A percentile compares a stretch with the other conserved stretches of the same genome.
phyloP scores from a whole-genome alignment of 2,797 vertebrate genomes.

The Clarias pachynema region DNA sequence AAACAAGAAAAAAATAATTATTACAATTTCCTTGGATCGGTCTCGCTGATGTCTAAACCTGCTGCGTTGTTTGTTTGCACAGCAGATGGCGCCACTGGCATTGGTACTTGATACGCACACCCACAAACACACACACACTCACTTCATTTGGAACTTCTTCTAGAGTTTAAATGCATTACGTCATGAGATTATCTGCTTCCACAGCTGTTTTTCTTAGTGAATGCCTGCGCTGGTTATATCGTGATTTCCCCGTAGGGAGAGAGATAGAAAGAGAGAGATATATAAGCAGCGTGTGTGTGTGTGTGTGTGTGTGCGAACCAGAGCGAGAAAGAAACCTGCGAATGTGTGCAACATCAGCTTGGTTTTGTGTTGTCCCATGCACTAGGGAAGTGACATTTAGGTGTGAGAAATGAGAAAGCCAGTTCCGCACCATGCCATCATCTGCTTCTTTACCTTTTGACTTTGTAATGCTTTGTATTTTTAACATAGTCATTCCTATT shows the following conservation, averaged over 20 bases:
- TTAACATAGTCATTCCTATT: background rate
- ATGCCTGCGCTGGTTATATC: conserved; percentile 34
- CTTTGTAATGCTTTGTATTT: background rate
- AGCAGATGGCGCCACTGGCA: conserved; percentile 50
- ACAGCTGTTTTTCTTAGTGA: conserved; percentile 32
- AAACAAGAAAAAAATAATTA: background rate
- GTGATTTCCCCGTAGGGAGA: conserved; percentile 32
- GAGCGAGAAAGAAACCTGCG: background rate
- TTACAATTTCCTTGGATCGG: background rate
- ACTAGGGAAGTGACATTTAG: conserved; percentile 51
- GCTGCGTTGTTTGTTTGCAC: conserved; percentile 9
- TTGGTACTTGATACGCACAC: conserved; percentile 13
- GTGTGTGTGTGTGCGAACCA: too few relatives aligned
- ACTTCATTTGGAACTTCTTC: conserved; percentile 22
- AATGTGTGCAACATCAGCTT: conserved; percentile 15
- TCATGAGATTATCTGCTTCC: conserved; percentile 46
- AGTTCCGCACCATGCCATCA: conserved; percentile 24
- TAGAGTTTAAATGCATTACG: conserved; percentile 45
- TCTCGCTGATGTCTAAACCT: background rate
- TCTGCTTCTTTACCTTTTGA: background rate
- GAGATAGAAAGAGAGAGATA: background rate
- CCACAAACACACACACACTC: background rate
- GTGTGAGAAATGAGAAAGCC: conserved; percentile 14
- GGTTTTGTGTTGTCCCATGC: conserved; percentile 20
- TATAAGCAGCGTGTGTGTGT: background rate